Percentiles rank a stretch among this genome's conserved stretches.
phyloP scores from a whole-genome alignment of 2,113 vertebrate genomes.

The Oceanodroma tethys region DNA sequence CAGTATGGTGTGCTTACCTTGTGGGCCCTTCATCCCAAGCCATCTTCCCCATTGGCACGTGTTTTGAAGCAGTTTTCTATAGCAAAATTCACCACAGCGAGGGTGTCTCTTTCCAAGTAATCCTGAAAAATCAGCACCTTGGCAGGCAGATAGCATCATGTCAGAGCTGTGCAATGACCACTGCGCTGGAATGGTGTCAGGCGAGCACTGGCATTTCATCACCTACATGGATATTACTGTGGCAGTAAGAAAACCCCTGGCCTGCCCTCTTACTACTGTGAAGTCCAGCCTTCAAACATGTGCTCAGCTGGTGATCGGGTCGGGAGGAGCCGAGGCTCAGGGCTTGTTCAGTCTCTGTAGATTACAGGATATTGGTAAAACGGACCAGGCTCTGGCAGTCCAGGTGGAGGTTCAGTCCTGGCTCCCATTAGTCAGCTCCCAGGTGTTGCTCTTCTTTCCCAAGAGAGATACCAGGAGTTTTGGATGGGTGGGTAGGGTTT shows the following conservation, averaged over 20 bases:
- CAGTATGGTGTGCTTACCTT: rapidly evolving
- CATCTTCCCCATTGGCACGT: background rate
- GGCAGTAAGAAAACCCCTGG: background rate
- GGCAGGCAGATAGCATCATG: background rate
- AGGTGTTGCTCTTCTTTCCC: background rate
- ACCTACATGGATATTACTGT: background rate
- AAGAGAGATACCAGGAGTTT: rapidly evolving
- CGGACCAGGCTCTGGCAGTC: background rate
- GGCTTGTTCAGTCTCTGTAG: background rate
- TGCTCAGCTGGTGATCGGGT: rapidly evolving
- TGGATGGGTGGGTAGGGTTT: background rate
- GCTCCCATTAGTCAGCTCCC: background rate
- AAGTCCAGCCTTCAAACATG: background rate
- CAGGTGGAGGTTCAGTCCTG: background rate
- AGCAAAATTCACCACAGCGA: background rate
- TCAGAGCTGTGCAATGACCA: background rate
- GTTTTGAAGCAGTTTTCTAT: background rate
- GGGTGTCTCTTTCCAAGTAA: background rate
- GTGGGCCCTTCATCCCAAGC: background rate
- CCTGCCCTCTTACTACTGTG: background rate
- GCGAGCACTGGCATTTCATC: background rate
- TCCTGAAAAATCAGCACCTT: background rate
- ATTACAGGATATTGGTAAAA: background rate
- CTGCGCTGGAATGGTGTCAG: rapidly evolving
- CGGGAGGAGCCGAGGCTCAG: rapidly evolving